Conservation (phyloP, 2,113 vertebrate genomes). For the Petrocephalus zakoni region DNA sequence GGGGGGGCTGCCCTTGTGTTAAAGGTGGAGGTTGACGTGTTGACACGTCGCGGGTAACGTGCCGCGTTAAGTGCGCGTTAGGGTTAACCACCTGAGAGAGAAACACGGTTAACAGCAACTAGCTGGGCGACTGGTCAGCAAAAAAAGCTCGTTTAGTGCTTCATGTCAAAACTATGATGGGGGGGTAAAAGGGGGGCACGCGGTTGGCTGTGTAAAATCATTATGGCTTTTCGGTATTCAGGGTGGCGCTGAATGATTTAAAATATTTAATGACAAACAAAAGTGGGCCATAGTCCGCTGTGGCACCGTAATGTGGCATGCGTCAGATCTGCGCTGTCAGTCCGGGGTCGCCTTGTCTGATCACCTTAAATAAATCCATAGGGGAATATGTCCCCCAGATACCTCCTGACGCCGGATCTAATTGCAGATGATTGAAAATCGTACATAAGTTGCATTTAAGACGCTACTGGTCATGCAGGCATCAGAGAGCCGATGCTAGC, state of each 20-base stretch:
- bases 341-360: neutral
- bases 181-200: neutral
- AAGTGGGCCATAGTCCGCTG: neutral
- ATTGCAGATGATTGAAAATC: neutral
- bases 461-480: neutral
- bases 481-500: neutral
- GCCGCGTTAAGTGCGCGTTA: neutral
- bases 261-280: neutral
- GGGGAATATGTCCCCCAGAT: neutral
- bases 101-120: neutral
- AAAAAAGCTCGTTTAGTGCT: neutral
- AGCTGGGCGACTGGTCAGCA: neutral
- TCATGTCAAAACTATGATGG: neutral
- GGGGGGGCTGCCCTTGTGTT: constrained; percentile 11
- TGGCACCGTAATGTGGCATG: neutral
- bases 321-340: neutral
- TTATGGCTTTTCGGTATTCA: neutral
- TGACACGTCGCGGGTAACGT: neutral
- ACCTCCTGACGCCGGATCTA: neutral
- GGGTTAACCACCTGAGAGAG: neutral
- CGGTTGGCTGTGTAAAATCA: neutral
- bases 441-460: neutral
- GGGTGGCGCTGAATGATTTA: neutral
- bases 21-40: constrained; percentile 1
- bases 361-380: neutral